A percentile compares a stretch with the other conserved stretches of the same genome.
phyloP scores from a whole-genome alignment of 2,888 invertebrate species.

The Drosophila differens region DNA sequence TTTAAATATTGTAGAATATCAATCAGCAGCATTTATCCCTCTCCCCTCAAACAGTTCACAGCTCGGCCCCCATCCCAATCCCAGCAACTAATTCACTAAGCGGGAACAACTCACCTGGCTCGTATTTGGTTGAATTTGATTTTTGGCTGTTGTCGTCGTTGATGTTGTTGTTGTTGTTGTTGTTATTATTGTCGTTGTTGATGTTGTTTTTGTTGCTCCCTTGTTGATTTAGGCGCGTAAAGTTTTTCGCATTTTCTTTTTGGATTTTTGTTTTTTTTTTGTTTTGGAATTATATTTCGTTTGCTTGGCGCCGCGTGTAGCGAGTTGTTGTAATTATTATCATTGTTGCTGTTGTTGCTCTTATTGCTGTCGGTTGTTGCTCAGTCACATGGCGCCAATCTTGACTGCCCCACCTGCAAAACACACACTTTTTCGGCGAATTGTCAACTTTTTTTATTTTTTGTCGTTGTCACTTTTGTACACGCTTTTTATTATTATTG shows the following conservation, averaged over 20 bases:
- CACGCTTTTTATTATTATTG: constrained; percentile 33
- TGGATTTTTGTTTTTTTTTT: constrained; percentile 26
- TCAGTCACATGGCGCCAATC: constrained; percentile 46
- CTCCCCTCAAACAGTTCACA: not conserved
- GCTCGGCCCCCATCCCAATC: not conserved
- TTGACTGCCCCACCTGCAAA: constrained; percentile 20
- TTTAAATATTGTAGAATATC: constrained; percentile 58
- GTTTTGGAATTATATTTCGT: constrained; percentile 38
- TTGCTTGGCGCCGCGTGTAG: constrained; percentile 53
- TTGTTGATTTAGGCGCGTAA: constrained; percentile 60
- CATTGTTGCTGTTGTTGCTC: constrained; percentile 20
- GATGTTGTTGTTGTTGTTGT: constrained; percentile 26
- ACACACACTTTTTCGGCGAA: constrained; percentile 27
- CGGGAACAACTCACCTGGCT: constrained; percentile 49
- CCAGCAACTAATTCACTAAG: not conserved
- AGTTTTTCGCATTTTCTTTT: constrained; percentile 48
- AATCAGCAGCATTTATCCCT: constrained; percentile 49
- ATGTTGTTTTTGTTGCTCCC: constrained; percentile 49
- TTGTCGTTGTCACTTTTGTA: constrained; percentile 18
- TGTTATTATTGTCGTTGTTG: constrained; percentile 17
- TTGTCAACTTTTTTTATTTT: constrained; percentile 3
- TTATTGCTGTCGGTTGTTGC: constrained; percentile 25
- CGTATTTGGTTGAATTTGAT: constrained; percentile 30
- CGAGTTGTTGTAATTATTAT: constrained; percentile 23
- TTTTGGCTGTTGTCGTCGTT: constrained; percentile 29